These are phyloP conservation scores for Leucoraja ocellata DNA, from an alignment of 2,797 vertebrate species.

Conservation along the genomic window DNA sequence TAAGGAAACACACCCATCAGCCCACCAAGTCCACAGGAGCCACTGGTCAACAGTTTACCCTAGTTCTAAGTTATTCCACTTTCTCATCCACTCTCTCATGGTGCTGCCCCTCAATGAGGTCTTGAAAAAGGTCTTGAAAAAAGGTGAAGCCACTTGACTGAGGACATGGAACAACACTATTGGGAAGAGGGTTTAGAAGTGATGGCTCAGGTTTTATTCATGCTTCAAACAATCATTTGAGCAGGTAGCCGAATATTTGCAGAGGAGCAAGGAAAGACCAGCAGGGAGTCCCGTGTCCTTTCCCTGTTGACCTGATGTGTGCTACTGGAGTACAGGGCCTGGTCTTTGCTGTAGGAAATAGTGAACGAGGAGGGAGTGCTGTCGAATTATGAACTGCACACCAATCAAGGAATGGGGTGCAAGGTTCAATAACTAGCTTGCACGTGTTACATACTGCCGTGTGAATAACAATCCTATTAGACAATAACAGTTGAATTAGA, in stretches of 20 bases:
- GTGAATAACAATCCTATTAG: not conserved
- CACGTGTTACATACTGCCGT: not conserved
- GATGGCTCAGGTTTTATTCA: not conserved
- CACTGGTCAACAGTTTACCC: too few relatives aligned
- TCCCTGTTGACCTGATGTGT: too few relatives aligned
- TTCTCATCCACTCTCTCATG: too few relatives aligned
- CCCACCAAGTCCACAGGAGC: too few relatives aligned
- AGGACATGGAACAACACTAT: too few relatives aligned
- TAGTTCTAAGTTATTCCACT: too few relatives aligned
- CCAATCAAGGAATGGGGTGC: not conserved
- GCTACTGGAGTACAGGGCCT: too few relatives aligned
- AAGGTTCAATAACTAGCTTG: not conserved
- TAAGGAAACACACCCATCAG: too few relatives aligned
- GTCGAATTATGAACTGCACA: not conserved
- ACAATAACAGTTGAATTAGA: not conserved
- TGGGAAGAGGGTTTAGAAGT: not conserved
- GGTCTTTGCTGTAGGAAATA: not conserved
- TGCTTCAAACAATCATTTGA: not conserved
- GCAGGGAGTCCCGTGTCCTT: too few relatives aligned
- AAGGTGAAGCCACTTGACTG: not conserved
- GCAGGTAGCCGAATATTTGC: not conserved
- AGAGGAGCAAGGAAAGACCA: not conserved
- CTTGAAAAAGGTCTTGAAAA: too few relatives aligned
- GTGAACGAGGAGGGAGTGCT: not conserved
- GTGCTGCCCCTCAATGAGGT: too few relatives aligned